phyloP scores from a whole-genome alignment of 1,140 invertebrate species.

The Liolophura sinensis region DNA sequence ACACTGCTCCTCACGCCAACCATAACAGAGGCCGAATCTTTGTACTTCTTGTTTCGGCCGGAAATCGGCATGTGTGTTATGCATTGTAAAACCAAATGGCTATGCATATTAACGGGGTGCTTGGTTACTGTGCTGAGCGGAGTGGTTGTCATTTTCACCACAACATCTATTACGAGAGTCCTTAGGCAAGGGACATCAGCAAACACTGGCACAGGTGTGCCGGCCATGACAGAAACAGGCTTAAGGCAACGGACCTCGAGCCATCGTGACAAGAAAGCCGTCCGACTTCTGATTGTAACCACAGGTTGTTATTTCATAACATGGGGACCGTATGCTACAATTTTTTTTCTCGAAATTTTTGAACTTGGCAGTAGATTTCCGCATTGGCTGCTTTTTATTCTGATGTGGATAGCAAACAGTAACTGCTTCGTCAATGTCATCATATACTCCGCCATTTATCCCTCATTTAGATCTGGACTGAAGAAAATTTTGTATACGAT shows the following conservation, averaged over 20 bases:
- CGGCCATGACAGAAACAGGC: neutral
- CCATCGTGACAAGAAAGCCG: conserved; percentile 20
- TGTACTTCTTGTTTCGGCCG: conserved; percentile 20
- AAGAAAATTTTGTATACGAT: too few species aligned
- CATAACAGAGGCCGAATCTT: conserved; percentile 12
- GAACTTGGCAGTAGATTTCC: conserved; percentile 8
- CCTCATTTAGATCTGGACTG: conserved; percentile 9
- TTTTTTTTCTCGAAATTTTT: conserved; percentile 12
- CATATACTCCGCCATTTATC: conserved; percentile 25
- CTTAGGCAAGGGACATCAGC: too few species aligned
- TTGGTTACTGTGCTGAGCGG: conserved; percentile 20
- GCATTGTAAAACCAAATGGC: conserved; percentile 23
- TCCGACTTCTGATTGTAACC: conserved; percentile 19
- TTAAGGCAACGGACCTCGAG: neutral
- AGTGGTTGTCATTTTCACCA: conserved; percentile 17
- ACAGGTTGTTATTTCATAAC: conserved; percentile 19
- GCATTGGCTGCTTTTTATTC: conserved; percentile 12
- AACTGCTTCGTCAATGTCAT: conserved; percentile 33
- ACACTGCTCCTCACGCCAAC: conserved; percentile 17
- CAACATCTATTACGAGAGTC: conserved; percentile 5
- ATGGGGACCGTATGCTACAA: conserved; percentile 28
- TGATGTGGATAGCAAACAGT: conserved; percentile 29
- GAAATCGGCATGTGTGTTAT: conserved; percentile 26
- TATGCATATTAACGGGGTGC: conserved; percentile 25
- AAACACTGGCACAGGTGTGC: too few species aligned